Base-by-base conservation (phyloP, 1,140 invertebrate species). In the Trypoxylus dichotomus region DNA sequence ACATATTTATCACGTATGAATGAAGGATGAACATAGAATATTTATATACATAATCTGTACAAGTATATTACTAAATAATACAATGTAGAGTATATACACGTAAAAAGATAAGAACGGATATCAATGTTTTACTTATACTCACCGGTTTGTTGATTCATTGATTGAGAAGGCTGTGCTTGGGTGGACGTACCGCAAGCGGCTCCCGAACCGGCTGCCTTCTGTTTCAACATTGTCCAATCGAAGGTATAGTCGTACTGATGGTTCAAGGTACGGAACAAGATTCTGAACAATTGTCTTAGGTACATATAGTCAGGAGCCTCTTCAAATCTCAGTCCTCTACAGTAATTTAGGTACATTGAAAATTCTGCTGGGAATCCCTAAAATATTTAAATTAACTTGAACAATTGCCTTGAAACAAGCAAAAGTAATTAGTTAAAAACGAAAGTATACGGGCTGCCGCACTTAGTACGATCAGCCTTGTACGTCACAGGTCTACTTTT, bases 171-270 rank as follows among this genome's bases (percentile, higher is more conserved):
- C 78, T 84, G 83, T 54, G 84, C 80, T 76, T 84, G 83, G 15
- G 83, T 75, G 63, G 83, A 81, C 71, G 77, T 77, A 76, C 77
- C 79, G 41, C 78, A 75, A 27, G 54, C 78, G 27, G 76, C 77
- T n/a, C 78, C 81, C 10, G 78, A 77, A 25, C 79, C 80, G n/a
- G 81, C 84, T 24, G 81, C 79, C 60, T 96, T 97, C 87, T 98
- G 97, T 86, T 99, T 98, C 84, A 99, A 89, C 94, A 99, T 95
- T 79, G 97, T 99, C 98, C 98, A 99, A 88, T 99, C 98, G 89
- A 99, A 99, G 80, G 96, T 97, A 89, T 99, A 99, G 88, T 99
- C 98, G 88, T 99, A 99, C 88, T 98, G 97, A 88, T 99, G 97
- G 88, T 99, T 99, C 82, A 99, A 91, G 79, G 98, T 99, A 84